phyloP scores from a whole-genome alignment of 2,113 vertebrate species.

The rat (Rattus norvegicus) region GRCr8 NC_086020.1:68069001-68069500 shows the following conservation, averaged over 20 bases:
- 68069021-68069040: slow-evolving; percentile 38
- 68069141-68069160: background rate
- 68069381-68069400: slow-evolving; percentile 96
- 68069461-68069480: slow-evolving; percentile 97
- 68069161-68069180: background rate
- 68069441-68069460: slow-evolving; percentile 98
- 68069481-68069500: background rate
- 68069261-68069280: background rate
- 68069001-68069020: background rate
- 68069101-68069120: background rate
- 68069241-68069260: no score
- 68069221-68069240: background rate
- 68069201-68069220: background rate
- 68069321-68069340: background rate
- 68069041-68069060: accelerated
- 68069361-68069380: slow-evolving; percentile 94
- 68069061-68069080: slow-evolving; percentile 13
- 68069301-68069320: background rate
- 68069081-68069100: background rate
- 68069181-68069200: background rate
- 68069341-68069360: slow-evolving; percentile 88
- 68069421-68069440: slow-evolving; percentile 97
- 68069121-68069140: slow-evolving; percentile 4
- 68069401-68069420: slow-evolving; percentile 98
- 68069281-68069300: background rate